A percentile compares a stretch with the other conserved stretches of the same genome.
Conservation (phyloP, 2,113 vertebrate species). For the Xenotilapia caudafasciata region DNA sequence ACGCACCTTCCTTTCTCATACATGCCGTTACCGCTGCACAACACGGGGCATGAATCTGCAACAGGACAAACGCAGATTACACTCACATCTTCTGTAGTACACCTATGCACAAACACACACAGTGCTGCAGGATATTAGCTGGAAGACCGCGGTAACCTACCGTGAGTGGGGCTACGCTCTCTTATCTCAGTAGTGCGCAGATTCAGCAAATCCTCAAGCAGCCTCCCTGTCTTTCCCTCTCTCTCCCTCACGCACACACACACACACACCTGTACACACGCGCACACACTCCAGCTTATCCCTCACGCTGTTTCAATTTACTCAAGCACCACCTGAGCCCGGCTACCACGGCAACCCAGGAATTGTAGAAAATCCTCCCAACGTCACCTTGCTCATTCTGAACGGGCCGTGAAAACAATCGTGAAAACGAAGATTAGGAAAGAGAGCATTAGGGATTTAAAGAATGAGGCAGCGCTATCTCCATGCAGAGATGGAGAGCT, state of each 20-base stretch:
- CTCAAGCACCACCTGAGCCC: conserved; percentile 67
- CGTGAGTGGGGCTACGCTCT: conserved; percentile 55
- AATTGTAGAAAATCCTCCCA: conserved; percentile 63
- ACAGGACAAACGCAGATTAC: conserved; percentile 44
- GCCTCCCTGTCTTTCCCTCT: conserved; percentile 9
- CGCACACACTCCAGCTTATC: conserved; percentile 53
- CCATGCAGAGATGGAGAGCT: conserved; percentile 45
- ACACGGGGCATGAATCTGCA: conserved; percentile 92
- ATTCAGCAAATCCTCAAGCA: conserved; percentile 69
- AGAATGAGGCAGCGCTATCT: conserved; percentile 40
- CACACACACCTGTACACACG: not conserved
- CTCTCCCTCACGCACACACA: not conserved
- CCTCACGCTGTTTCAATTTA: conserved; percentile 71
- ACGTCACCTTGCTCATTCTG: conserved; percentile 57
- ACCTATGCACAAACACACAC: not conserved
- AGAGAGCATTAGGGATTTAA: conserved; percentile 59
- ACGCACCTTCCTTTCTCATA: conserved; percentile 92
- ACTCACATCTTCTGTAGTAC: not conserved
- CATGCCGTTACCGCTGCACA: conserved; percentile 92
- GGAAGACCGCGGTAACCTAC: conserved; percentile 52
- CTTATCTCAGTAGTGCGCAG: conserved; percentile 59
- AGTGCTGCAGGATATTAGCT: conserved; percentile 60
- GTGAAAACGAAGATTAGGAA: conserved; percentile 66
- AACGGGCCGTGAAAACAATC: conserved; percentile 70
- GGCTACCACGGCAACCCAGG: conserved; percentile 64